Evolutionary conservation across 2,797 vertebrate species (phyloP).

Genomic region (Melopsittacus undulatus): DNA sequence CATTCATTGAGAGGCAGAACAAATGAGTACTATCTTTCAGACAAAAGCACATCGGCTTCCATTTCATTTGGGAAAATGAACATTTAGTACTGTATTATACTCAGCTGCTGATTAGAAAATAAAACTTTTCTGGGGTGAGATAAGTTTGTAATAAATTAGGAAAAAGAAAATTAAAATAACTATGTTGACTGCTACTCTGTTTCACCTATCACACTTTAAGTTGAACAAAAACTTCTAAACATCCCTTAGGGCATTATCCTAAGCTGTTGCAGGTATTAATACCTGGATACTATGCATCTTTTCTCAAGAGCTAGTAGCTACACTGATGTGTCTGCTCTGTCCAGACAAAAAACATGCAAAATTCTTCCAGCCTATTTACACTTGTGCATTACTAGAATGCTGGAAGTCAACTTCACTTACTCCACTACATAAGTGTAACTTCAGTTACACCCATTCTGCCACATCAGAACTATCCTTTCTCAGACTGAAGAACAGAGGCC

Average conservation of each 20-base stretch:
- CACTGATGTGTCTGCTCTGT: background rate
- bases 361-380: background rate
- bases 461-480: background rate
- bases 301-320: background rate
- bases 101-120: background rate
- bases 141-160: background rate
- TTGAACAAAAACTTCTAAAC: background rate
- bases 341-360: background rate
- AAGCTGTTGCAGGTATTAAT: background rate
- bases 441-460: background rate
- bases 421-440: background rate
- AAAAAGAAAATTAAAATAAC: background rate
- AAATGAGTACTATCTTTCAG: background rate
- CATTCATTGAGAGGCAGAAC: background rate
- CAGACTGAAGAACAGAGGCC: background rate
- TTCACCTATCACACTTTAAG: background rate
- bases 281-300: background rate
- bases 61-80: background rate
- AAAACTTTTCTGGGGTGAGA: background rate
- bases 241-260: background rate
- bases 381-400: background rate
- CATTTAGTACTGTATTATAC: background rate
- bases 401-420: background rate
- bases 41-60: background rate
- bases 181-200: background rate